phyloP scores from a whole-genome alignment of 2,113 vertebrate genomes.

The Pluvialis apricaria region DNA sequence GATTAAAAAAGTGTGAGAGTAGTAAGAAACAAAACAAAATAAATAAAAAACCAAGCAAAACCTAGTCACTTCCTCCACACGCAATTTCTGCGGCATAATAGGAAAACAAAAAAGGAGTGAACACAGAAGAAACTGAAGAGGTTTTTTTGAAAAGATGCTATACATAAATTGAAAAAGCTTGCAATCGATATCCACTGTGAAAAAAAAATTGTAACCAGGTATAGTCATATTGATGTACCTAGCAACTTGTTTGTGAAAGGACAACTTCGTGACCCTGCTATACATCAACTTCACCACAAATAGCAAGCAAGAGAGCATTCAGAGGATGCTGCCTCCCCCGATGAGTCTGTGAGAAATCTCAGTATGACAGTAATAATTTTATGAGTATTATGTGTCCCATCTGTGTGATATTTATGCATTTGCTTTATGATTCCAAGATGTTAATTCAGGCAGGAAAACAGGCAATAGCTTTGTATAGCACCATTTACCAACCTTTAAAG shows the following conservation, averaged over 20 bases:
- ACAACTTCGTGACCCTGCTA: neutral
- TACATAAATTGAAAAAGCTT: neutral
- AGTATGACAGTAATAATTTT: neutral
- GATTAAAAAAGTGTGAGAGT: neutral
- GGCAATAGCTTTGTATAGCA: neutral
- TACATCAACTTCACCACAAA: neutral
- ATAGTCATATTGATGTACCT: neutral
- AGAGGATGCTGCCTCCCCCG: neutral
- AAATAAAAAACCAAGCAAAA: neutral
- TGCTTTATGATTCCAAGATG: neutral
- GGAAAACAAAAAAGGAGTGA: neutral
- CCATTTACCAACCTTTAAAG: neutral
- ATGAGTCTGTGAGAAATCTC: neutral
- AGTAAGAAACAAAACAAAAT: neutral
- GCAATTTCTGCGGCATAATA: neutral
- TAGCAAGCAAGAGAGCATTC: neutral
- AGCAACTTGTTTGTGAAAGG: neutral
- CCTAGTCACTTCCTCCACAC: neutral
- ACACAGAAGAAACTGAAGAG: neutral
- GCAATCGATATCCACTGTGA: neutral
- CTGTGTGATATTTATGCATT: slow-evolving; percentile 3
- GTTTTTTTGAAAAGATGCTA: neutral
- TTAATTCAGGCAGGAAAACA: neutral
- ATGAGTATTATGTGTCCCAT: neutral
- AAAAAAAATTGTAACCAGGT: neutral